phyloP scores from a whole-genome alignment of 2,888 invertebrate genomes.

The Cheilosia pagana region DNA sequence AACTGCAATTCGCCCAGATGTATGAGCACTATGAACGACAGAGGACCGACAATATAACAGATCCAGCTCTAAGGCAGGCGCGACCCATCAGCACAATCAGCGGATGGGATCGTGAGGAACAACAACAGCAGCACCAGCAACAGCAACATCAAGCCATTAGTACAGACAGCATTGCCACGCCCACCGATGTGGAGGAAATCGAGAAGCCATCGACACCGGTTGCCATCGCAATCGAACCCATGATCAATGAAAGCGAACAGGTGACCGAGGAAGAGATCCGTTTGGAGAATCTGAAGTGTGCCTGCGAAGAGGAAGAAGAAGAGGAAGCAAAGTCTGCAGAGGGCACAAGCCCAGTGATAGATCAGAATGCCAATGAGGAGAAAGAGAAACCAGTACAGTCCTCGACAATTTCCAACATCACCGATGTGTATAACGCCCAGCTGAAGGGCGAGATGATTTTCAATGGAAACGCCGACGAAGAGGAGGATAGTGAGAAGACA shows the following conservation, averaged over 20 bases:
- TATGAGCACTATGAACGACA: conserved; percentile 97
- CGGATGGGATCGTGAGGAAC: conserved; percentile 92
- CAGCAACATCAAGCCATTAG: conserved; percentile 75
- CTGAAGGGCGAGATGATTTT: conserved; percentile 81
- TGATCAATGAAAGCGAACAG: conserved; percentile 74
- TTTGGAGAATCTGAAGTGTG: conserved; percentile 77
- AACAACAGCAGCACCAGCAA: conserved; percentile 82
- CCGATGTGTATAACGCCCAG: conserved; percentile 83
- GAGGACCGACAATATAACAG: conserved; percentile 96
- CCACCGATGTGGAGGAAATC: conserved; percentile 65
- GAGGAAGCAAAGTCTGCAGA: conserved; percentile 40
- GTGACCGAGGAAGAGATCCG: conserved; percentile 76
- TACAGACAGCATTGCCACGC: conserved; percentile 45
- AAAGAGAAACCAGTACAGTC: conserved; percentile 76
- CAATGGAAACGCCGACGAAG: conserved; percentile 77
- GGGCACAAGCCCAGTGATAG: conserved; percentile 44
- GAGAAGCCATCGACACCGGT: conserved; percentile 72
- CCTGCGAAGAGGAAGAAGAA: conserved; percentile 77
- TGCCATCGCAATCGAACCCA: conserved; percentile 63
- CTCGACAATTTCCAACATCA: conserved; percentile 81
- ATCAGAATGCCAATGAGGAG: conserved; percentile 71
- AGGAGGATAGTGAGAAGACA: conserved; percentile 62
- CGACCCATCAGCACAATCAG: conserved; percentile 98
- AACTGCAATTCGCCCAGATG: conserved; percentile 98
- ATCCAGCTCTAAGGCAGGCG: conserved; percentile 95